Conservation (phyloP, 1,140 invertebrate species). For the Cydia amplana region DNA sequence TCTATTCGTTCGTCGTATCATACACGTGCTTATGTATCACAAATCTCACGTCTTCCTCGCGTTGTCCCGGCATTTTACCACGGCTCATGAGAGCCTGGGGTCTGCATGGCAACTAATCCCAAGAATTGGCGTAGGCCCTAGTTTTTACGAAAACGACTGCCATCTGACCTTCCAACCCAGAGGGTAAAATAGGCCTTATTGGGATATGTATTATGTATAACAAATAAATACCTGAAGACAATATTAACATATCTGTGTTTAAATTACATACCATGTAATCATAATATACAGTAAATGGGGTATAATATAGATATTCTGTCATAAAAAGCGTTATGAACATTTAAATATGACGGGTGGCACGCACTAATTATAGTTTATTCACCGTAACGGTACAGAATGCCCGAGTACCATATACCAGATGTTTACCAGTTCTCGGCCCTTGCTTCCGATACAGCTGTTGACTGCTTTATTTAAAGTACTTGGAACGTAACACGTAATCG, state of each 20-base stretch:
- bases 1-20: too few species aligned
- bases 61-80: too few species aligned
- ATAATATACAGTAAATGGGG: background rate
- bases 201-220: too few species aligned
- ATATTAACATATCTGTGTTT: background rate
- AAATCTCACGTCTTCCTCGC: too few species aligned
- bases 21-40: too few species aligned
- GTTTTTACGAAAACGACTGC: too few species aligned
- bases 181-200: too few species aligned
- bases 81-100: too few species aligned
- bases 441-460: slow-evolving; percentile 12
- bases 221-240: too few species aligned
- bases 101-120: too few species aligned
- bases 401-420: slow-evolving; percentile 45
- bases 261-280: background rate
- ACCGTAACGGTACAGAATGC: slow-evolving; percentile 52
- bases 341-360: slow-evolving; percentile 42
- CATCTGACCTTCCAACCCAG: too few species aligned
- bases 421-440: slow-evolving; percentile 36
- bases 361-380: slow-evolving; percentile 48
- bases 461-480: background rate
- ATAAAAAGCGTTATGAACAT: slow-evolving; percentile 39
- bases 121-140: too few species aligned
- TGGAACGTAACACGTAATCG: background rate
- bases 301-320: slow-evolving; percentile 26